These are phyloP conservation scores for Coenonympha arcania DNA, from an alignment of 2,888 invertebrate species.

Conservation along the genomic window DNA sequence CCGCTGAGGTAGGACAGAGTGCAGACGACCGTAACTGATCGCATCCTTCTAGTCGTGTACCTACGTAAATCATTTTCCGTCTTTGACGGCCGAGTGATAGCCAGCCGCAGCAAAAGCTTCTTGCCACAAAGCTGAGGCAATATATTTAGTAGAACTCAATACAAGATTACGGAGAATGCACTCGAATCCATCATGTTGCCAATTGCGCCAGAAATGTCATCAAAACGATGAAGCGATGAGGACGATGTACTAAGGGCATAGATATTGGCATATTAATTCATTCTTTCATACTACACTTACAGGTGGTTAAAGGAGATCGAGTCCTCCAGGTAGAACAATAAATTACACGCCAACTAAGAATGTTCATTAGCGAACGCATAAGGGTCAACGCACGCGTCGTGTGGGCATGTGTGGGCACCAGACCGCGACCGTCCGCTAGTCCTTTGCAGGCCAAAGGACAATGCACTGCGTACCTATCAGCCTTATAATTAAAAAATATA, in stretches of 20 bases:
- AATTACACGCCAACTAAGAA: conserved; percentile 3
- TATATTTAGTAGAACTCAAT: no score
- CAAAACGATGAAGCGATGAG: no score
- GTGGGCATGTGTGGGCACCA: conserved; percentile 43
- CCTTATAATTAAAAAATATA: neutral
- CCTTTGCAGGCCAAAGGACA: conserved; percentile 51
- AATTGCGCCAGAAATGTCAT: no score
- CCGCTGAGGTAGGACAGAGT: neutral
- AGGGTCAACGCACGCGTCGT: conserved; percentile 52
- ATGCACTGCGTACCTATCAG: conserved; percentile 45
- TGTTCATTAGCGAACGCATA: conserved; percentile 18
- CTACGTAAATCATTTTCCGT: no score
- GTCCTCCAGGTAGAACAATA: neutral
- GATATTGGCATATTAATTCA: no score
- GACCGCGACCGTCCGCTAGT: conserved; percentile 50
- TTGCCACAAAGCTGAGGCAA: no score
- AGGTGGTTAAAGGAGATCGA: neutral
- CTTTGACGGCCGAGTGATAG: no score
- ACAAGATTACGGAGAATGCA: no score
- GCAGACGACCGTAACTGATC: neutral
- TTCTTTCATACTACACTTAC: no score
- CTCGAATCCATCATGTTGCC: no score
- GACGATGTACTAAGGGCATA: no score
- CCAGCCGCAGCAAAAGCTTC: no score
- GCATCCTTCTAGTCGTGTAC: neutral